Evolutionary conservation across 2,888 invertebrate species (phyloP).

Genomic region (Gastracanthus pulcherrimus): DNA sequence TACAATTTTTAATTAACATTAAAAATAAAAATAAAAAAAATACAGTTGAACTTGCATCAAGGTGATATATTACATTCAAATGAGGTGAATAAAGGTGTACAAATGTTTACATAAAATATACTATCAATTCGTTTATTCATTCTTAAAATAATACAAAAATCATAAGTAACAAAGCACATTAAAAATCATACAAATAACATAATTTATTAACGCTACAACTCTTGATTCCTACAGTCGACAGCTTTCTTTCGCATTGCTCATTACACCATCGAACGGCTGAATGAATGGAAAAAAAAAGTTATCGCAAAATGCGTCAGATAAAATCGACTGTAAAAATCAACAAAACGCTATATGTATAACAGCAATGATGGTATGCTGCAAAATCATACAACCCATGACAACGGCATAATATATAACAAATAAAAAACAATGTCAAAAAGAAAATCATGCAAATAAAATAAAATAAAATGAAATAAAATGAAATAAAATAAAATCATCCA

Average conservation of each 20-base stretch:
- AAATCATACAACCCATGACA: background rate
- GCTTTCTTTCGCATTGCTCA: background rate
- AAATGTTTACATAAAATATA: constrained; percentile 14
- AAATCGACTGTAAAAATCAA: constrained; percentile 27
- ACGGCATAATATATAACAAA: background rate
- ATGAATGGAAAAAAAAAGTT: no score
- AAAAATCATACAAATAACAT: constrained; percentile 27
- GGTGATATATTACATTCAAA: background rate
- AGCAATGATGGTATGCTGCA: background rate
- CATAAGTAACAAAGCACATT: constrained; percentile 24
- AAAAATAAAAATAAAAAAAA: background rate
- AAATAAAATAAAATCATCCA: background rate
- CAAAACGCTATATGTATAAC: background rate
- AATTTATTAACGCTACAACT: background rate
- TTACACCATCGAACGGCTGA: background rate
- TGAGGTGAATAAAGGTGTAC: constrained; percentile 35
- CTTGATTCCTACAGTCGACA: constrained; percentile 13
- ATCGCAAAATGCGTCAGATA: background rate
- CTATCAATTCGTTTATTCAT: constrained; percentile 23
- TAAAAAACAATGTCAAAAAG: background rate
- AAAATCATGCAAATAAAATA: constrained; percentile 3
- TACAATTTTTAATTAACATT: background rate
- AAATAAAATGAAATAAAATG: background rate
- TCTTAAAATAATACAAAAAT: constrained; percentile 29
- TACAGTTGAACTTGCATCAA: background rate